A percentile compares a stretch with the other conserved stretches of the same genome.
These are phyloP conservation scores for Erpetoichthys calabaricus DNA, from an alignment of 2,797 vertebrate species.

Conservation along the genomic window DNA sequence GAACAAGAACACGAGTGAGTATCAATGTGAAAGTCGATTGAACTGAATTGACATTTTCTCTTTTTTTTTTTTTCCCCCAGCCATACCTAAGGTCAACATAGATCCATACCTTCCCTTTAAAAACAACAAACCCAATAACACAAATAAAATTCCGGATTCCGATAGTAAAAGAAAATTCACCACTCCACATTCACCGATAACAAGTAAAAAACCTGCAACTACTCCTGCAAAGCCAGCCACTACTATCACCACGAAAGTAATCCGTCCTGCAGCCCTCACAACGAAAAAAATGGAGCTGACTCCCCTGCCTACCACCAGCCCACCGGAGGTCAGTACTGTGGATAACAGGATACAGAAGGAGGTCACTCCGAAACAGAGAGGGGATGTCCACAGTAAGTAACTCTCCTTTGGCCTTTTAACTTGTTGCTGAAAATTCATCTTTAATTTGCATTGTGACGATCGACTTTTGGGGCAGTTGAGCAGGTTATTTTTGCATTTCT, in stretches of 20 bases:
- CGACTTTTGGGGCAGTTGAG: too few species aligned
- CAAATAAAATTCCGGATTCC: conserved; percentile 53
- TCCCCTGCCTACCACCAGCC: conserved; percentile 9
- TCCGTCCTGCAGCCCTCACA: background rate
- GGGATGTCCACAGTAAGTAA: conserved; percentile 91
- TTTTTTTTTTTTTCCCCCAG: conserved; percentile 28
- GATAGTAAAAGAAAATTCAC: conserved; percentile 50
- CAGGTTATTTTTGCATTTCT: too few species aligned
- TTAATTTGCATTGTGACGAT: too few species aligned
- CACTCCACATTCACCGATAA: conserved; percentile 33
- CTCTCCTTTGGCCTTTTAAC: background rate
- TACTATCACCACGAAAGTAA: conserved; percentile 19
- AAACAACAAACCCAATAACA: conserved; percentile 40
- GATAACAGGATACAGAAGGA: conserved; percentile 79
- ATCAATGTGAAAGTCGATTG: too few species aligned
- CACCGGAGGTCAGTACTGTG: conserved; percentile 33
- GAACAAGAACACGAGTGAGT: too few species aligned
- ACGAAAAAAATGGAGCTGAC: too few species aligned
- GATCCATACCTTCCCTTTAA: conserved; percentile 54
- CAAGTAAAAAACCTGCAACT: conserved; percentile 25
- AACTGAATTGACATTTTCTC: too few species aligned
- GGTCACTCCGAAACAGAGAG: conserved; percentile 75
- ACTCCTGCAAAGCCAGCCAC: conserved; percentile 28
- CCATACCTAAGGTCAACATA: conserved; percentile 63
- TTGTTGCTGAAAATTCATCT: too few species aligned